These are phyloP conservation scores for Morpho deidamia DNA, from an alignment of 2,888 invertebrate genomes.

Conservation along the genomic window DNA sequence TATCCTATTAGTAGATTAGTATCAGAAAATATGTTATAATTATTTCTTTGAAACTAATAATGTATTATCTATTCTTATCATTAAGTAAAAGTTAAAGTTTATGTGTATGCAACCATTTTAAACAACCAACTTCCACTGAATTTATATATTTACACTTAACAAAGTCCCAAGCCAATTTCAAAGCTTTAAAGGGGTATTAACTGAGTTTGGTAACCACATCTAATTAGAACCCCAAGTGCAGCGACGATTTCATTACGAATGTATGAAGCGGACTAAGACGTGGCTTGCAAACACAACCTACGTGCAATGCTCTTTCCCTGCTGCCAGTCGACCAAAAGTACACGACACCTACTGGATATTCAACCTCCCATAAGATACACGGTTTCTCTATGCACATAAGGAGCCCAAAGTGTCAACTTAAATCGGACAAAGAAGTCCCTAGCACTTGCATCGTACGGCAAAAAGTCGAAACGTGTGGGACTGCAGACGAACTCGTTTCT, in stretches of 20 bases:
- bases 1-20: too few relatives aligned
- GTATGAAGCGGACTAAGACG: conserved; percentile 58
- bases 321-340: conserved; percentile 40
- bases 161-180: conserved; percentile 20
- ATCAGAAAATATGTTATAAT: too few relatives aligned
- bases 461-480: conserved; percentile 76
- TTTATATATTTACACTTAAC: neutral
- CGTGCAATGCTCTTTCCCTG: conserved; percentile 63
- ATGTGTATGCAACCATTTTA: neutral
- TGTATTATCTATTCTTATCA: too few relatives aligned
- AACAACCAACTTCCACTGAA: neutral
- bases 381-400: conserved; percentile 27
- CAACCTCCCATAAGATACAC: conserved; percentile 37
- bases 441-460: conserved; percentile 65
- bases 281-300: conserved; percentile 60
- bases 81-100: too few relatives aligned
- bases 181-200: conserved; percentile 22
- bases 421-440: conserved; percentile 47
- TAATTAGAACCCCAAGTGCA: conserved; percentile 52
- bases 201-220: conserved; percentile 24
- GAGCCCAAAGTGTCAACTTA: conserved; percentile 42
- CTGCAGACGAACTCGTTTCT: conserved; percentile 73
- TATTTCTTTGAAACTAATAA: too few relatives aligned
- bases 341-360: conserved; percentile 35
- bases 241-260: conserved; percentile 66